phyloP scores from a whole-genome alignment of 2,888 invertebrate species.

The Athrips mouffetella region DNA sequence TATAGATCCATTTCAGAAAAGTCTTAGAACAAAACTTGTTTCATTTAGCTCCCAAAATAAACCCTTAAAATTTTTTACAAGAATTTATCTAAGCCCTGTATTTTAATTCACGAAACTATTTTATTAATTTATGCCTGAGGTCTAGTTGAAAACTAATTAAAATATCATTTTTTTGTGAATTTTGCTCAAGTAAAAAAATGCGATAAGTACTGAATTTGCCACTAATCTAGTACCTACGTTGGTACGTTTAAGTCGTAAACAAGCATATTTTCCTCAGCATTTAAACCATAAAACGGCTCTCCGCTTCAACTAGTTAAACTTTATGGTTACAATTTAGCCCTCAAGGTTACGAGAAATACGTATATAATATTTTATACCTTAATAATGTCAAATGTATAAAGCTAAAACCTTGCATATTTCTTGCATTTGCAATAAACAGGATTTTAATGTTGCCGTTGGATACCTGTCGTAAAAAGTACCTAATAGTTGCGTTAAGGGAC shows the following conservation, averaged over 20 bases:
- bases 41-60: no score
- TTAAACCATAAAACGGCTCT: constrained; percentile 15
- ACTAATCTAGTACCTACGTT: not conserved
- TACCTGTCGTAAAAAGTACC: not conserved
- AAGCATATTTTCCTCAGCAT: constrained; percentile 14
- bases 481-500: not conserved
- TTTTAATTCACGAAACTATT: no score
- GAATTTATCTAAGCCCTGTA: no score
- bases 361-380: constrained; percentile 33
- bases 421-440: not conserved
- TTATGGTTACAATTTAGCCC: constrained; percentile 37
- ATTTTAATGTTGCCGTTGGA: not conserved
- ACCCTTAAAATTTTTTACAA: no score
- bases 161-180: not conserved
- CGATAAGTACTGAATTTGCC: not conserved
- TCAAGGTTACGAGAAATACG: constrained; percentile 30
- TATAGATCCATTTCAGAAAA: no score
- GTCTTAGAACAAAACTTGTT: no score
- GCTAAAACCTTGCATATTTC: constrained; percentile 24
- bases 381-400: constrained; percentile 24
- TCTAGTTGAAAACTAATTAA: no score
- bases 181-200: not conserved
- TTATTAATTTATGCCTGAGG: no score
- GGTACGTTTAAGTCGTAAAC: constrained; percentile 12
- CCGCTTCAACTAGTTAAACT: constrained; percentile 23